Conservation (phyloP, 2,113 vertebrate species). For the Perccottus glenii region DNA sequence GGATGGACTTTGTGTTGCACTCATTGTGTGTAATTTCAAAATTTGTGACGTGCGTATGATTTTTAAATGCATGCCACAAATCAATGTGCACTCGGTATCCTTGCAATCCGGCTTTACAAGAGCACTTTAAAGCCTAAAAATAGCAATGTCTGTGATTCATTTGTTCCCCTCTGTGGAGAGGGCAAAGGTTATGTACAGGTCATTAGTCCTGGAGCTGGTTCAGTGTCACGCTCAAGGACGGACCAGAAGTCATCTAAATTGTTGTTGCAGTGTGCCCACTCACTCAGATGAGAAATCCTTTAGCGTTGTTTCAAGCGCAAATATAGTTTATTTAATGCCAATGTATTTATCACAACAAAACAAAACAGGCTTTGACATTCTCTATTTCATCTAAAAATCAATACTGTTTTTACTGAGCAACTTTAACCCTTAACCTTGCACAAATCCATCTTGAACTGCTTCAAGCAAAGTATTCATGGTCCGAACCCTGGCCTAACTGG, state of each 20-base stretch:
- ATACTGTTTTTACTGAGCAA: too few species aligned
- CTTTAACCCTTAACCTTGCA: too few species aligned
- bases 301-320: background rate
- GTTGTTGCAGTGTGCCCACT: background rate
- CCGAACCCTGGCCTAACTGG: too few species aligned
- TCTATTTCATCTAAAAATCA: too few species aligned
- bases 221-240: constrained; percentile 33
- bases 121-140: constrained; percentile 22
- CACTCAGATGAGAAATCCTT: background rate
- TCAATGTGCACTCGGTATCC: constrained; percentile 1
- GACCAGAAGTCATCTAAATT: constrained; percentile 5
- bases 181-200: constrained; percentile 39
- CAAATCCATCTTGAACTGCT: too few species aligned
- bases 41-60: background rate
- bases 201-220: constrained; percentile 36
- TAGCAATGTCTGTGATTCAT: constrained; percentile 21
- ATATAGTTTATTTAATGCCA: background rate
- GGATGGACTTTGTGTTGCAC: constrained; percentile 7
- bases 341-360: background rate
- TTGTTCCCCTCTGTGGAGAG: constrained; percentile 19
- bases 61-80: constrained; percentile 2
- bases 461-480: too few species aligned
- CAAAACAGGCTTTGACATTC: too few species aligned
- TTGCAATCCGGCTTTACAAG: background rate
- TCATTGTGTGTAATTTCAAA: background rate